Evolutionary conservation across 2,888 invertebrate genomes (phyloP).

Genomic region (Euplagia quadripunctaria): DNA sequence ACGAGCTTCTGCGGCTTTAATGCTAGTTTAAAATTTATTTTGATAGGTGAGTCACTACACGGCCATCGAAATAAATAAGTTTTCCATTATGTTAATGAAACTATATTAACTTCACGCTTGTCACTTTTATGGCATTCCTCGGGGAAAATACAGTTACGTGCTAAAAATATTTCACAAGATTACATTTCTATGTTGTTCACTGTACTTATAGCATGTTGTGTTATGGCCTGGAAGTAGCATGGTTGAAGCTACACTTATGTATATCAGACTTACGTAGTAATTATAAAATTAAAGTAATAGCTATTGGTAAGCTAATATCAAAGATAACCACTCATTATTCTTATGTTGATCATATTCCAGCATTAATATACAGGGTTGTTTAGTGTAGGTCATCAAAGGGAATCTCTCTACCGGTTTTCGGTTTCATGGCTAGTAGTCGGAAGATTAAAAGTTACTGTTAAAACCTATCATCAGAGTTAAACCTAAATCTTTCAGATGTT

Average conservation of each 20-base stretch:
- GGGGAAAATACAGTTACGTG: background rate
- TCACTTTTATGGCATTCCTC: background rate
- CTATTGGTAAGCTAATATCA: background rate
- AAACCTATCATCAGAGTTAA: too few species aligned
- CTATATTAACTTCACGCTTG: background rate
- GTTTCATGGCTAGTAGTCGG: too few species aligned
- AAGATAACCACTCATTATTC: too few species aligned
- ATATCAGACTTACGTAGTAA: background rate
- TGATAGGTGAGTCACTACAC: background rate
- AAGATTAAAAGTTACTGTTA: too few species aligned
- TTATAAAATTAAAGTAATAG: background rate
- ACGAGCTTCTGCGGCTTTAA: slow-evolving; percentile 6
- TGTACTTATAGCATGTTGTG: background rate
- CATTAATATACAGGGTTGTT: too few species aligned
- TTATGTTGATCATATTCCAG: too few species aligned
- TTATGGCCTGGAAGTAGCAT: background rate
- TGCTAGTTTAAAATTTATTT: background rate
- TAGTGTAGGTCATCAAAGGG: too few species aligned
- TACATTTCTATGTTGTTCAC: background rate
- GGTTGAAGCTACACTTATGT: background rate
- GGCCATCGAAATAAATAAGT: slow-evolving; percentile 14
- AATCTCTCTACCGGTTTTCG: too few species aligned
- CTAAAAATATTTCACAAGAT: background rate
- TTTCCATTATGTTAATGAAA: slow-evolving; percentile 15
- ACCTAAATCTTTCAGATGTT: too few species aligned